Evolutionary conservation across 2,113 vertebrate genomes (phyloP).

Genomic region (Bubo bubo): DNA sequence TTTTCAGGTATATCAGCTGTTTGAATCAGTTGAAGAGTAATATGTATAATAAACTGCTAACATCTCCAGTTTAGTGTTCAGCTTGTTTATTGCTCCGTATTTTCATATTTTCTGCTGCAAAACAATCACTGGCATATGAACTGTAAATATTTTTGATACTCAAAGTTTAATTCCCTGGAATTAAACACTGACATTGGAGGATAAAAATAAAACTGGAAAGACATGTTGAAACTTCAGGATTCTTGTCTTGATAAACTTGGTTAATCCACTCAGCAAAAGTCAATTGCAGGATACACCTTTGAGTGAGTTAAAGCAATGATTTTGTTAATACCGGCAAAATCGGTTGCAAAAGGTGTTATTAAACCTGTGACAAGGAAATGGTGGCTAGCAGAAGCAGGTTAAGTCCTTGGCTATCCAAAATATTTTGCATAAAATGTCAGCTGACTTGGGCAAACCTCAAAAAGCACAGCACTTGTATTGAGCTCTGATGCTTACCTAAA

Average conservation of each 20-base stretch:
- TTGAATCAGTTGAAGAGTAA: neutral
- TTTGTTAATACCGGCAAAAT: conserved; percentile 48
- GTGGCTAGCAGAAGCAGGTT: neutral
- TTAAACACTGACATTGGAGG: conserved; percentile 29
- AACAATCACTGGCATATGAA: neutral
- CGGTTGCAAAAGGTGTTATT: conserved; percentile 27
- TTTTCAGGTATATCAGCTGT: conserved; percentile 11
- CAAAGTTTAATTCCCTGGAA: conserved; percentile 37
- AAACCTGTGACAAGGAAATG: conserved; percentile 20
- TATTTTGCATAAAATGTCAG: conserved; percentile 12
- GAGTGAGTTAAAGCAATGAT: neutral
- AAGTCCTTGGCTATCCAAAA: neutral
- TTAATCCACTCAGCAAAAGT: conserved; percentile 25
- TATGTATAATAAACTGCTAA: neutral
- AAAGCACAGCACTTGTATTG: neutral
- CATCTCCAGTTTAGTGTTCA: neutral
- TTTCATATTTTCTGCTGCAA: neutral
- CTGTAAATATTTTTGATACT: conserved; percentile 65
- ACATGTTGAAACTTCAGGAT: conserved; percentile 11
- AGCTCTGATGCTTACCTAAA: neutral
- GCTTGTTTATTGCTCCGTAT: neutral
- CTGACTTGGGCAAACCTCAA: conserved; percentile 2
- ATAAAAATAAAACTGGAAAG: conserved; percentile 58
- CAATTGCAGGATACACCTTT: neutral
- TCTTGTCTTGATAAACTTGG: conserved; percentile 6